A percentile compares a stretch with the other conserved stretches of the same genome.
Evolutionary conservation across 2,888 invertebrate genomes (phyloP).

Genomic region (Buathra laborator): DNA sequence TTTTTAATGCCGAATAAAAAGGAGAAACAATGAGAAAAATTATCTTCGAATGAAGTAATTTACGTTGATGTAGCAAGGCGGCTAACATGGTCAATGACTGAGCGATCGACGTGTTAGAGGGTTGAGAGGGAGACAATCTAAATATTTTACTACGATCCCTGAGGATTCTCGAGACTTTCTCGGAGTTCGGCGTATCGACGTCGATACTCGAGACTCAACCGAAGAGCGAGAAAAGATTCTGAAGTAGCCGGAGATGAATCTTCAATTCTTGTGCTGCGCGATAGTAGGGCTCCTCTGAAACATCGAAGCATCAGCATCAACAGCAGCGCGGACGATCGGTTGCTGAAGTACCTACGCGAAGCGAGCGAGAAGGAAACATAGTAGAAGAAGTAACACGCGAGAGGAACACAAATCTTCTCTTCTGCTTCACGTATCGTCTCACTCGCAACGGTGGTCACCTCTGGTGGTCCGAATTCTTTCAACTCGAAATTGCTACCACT

Average conservation of each 20-base stretch:
- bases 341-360: conserved; percentile 77
- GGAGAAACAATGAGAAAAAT: no score
- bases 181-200: conserved; percentile 69
- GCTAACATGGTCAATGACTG: conserved; percentile 9
- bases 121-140: conserved; percentile 28
- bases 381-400: conserved; percentile 43
- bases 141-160: conserved; percentile 55
- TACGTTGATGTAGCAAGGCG: not conserved
- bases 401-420: conserved; percentile 63
- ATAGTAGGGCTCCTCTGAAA: conserved; percentile 71
- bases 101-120: not conserved
- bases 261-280: conserved; percentile 76
- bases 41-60: not conserved
- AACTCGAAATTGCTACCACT: conserved; percentile 82
- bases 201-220: conserved; percentile 75
- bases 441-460: conserved; percentile 76
- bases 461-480: conserved; percentile 84
- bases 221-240: conserved; percentile 65
- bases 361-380: conserved; percentile 37
- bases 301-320: conserved; percentile 69
- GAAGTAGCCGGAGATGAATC: conserved; percentile 83
- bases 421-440: conserved; percentile 63
- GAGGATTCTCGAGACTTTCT: conserved; percentile 35
- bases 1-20: no score
- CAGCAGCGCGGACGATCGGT: conserved; percentile 71